Conservation (phyloP, 2,888 invertebrate genomes). For the Heteromurus nitidus region DNA sequence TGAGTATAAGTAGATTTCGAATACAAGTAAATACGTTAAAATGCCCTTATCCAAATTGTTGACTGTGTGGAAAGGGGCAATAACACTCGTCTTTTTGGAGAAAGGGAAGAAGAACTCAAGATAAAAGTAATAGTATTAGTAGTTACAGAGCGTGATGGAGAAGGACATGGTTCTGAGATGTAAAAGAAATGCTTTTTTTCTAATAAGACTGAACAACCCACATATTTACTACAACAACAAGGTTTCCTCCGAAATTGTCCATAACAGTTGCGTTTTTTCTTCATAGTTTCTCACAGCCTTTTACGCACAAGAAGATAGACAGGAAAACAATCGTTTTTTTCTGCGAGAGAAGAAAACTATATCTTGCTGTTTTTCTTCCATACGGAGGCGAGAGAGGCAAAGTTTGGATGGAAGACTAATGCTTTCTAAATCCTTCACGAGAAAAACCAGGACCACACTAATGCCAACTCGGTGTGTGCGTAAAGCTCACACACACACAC, state of each 20-base stretch:
- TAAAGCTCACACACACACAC: neutral
- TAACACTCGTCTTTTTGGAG: neutral
- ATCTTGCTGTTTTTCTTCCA: slow-evolving; percentile 18
- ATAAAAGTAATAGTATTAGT: slow-evolving; percentile 47
- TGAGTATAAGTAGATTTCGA: too few species aligned
- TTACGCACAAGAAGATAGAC: neutral
- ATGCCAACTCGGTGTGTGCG: neutral
- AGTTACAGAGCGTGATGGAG: neutral
- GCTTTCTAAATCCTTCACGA: slow-evolving; percentile 54
- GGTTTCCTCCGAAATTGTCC: neutral
- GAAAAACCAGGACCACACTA: slow-evolving; percentile 25
- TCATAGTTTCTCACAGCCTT: slow-evolving; percentile 11
- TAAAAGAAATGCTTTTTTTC: neutral
- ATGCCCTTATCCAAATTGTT: slow-evolving; percentile 9
- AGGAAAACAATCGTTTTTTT: slow-evolving; percentile 34
- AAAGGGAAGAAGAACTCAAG: neutral
- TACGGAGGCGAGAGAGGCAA: neutral
- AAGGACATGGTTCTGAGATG: neutral
- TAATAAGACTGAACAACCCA: neutral
- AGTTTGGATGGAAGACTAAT: slow-evolving; percentile 38
- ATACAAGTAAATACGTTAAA: neutral
- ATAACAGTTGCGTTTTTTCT: neutral
- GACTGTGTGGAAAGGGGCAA: neutral
- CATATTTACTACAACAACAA: neutral
- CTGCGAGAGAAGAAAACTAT: slow-evolving; percentile 4